Base-by-base conservation (phyloP, 1,140 invertebrate species). In the Platorchestia sp. region DNA sequence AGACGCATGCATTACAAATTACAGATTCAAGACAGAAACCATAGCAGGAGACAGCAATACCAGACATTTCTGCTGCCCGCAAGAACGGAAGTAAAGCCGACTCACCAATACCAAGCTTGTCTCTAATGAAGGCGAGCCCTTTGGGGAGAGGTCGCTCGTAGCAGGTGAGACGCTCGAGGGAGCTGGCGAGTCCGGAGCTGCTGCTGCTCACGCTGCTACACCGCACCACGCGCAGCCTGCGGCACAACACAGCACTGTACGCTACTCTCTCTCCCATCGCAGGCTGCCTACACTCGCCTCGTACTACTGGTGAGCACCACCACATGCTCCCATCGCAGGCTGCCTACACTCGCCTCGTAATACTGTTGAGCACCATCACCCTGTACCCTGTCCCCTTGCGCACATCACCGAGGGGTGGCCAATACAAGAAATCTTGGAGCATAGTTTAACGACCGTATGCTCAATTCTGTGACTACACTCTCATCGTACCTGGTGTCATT, bases 61-160 rank as follows among this genome's bases (percentile, higher is more conserved):
- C 36, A 10, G 59, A 75, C 7, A 22, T 75, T 75, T 3, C 14
- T 75, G 14, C 59, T 22, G 59, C 27, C 59, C 59, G 1, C 27
- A 10, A 36, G 59, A 36, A 36, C 7, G 27, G 59, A 36, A 75
- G 59, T 22, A 27, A 3, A 75, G 59, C 27, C 41, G 91, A 86
- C 96, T 53, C 96, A 96, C 96, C 95, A 89, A 96, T 86, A 43
- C 95, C 96, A 95, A 96, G 95, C 95, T 96, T 96, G 95, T 96
- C 96, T 95, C 95, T 96, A 95, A 96, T 95, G 96, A 96, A 96
- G 95, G 96, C 95, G 42, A 96, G 95, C 10, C 96, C 96, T 86
- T 96, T 96, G 53, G 97, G 97, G 43, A 98, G 97, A 95, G 97
- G 97, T 95, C 98, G 97, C 96, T 98, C 98, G 96, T 98, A 98